Base-by-base conservation (phyloP, 2,888 invertebrate species). In the Lydus trimaculatus region DNA sequence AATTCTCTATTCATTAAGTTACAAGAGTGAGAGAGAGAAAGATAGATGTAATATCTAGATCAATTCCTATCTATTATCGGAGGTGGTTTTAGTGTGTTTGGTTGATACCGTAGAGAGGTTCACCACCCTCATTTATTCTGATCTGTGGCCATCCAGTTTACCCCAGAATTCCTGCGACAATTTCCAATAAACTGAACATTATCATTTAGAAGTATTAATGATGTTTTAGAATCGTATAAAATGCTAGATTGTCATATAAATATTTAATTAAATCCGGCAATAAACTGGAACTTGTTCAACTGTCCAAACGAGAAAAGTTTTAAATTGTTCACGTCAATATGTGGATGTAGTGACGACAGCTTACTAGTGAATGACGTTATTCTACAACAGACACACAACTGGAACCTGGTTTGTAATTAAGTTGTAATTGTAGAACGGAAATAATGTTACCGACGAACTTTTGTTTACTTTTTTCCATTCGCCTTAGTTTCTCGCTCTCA, bases 391-490 rank as follows among this genome's bases (percentile, higher is more conserved):
- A 20, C 15, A 23, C 33, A 28, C 33, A 43, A 61, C 63, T 17
- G 62, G 63, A 67, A 62, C 66, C 71, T 63, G 67, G 48, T 64
- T 73, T 61, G 69, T 72, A 73, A 73, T 73, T 72, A 73, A 72
- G 73, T 71, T 69, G 72, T 74, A 72, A 71, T 74, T 74, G 74
- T 67, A 66, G 61, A 61, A 67, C 31, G 63, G 67, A 73, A 69
- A 65, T 62, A 31, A 72, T 67, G 70, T 73, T 70, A 73, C 9
- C n/a, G 72, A 69, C 70, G 71, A 73, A 73, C 67, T 66, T 66
- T 71, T 71, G 66, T 66, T 69, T 2, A 17, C 17, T 1, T 8
- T 48, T 48, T 20, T 48, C n/a, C 20, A 20, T 20, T 20, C 9
- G 2, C n/a, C 13, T 8, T 36, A 15, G 13, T 2, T n/a, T 9